A percentile compares a stretch with the other conserved stretches of the same genome.
phyloP scores from a whole-genome alignment of 2,888 invertebrate species.

The Brachynemurus nebulosus region DNA sequence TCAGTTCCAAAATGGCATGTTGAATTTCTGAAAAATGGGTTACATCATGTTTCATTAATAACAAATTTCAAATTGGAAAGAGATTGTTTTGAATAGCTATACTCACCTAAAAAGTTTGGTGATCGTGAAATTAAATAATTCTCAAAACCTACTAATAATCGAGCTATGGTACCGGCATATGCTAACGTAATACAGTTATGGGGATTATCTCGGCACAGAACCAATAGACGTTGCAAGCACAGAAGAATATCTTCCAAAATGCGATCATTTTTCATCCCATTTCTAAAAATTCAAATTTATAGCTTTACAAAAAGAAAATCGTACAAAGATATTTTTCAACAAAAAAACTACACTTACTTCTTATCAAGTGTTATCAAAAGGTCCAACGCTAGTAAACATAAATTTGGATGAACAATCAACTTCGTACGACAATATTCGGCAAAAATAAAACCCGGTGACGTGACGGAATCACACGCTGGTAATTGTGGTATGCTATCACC shows the following conservation, averaged over 20 bases:
- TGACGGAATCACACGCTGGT: constrained; percentile 1
- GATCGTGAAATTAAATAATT: constrained; percentile 20
- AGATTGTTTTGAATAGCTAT: too few relatives aligned
- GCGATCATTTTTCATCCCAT: constrained; percentile 1
- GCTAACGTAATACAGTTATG: constrained; percentile 32
- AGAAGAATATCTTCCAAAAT: constrained; percentile 3
- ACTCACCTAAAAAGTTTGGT: constrained; percentile 3
- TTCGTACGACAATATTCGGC: constrained; percentile 9
- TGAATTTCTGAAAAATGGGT: constrained; percentile 41
- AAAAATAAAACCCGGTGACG: constrained; percentile 5
- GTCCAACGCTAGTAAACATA: constrained; percentile 44
- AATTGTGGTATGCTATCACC: constrained; percentile 2
- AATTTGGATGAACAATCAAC: constrained; percentile 37
- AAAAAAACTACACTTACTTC: constrained; percentile 29
- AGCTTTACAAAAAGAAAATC: neutral
- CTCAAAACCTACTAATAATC: constrained; percentile 30
- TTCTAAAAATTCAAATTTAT: neutral
- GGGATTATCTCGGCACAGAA: constrained; percentile 30
- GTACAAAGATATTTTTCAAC: neutral
- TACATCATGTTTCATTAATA: too few relatives aligned
- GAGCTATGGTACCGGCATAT: constrained; percentile 28
- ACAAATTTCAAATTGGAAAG: too few relatives aligned
- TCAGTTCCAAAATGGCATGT: constrained; percentile 47
- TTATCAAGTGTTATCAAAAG: constrained; percentile 41
- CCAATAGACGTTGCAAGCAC: constrained; percentile 26